These are phyloP conservation scores for Ichneumoninae sp. DNA, from an alignment of 2,888 invertebrate species.

Conservation along the genomic window DNA sequence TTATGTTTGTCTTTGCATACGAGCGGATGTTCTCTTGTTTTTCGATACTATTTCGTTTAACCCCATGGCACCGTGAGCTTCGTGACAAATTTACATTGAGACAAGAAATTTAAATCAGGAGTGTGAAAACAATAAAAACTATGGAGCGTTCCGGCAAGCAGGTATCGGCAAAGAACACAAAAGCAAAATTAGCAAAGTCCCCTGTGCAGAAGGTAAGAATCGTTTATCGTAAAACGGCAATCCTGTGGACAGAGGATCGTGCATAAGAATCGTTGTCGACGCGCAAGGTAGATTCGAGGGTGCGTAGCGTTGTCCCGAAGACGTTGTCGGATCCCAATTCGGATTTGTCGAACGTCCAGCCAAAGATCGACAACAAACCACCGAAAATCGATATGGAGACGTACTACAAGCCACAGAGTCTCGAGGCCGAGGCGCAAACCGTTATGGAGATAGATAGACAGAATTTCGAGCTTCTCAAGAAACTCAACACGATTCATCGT, in stretches of 20 bases:
- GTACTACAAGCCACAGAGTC: constrained; percentile 85
- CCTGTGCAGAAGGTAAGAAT: constrained; percentile 35
- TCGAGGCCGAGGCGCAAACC: constrained; percentile 82
- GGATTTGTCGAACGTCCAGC: constrained; percentile 60
- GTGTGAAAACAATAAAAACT: constrained; percentile 7
- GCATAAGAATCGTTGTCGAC: constrained; percentile 4
- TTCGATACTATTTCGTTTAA: constrained; percentile 6
- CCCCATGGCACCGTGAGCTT: not conserved
- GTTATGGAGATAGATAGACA: constrained; percentile 85
- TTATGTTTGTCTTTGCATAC: constrained; percentile 1
- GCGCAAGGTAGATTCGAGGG: constrained; percentile 16
- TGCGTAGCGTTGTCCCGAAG: constrained; percentile 15
- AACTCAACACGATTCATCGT: constrained; percentile 87
- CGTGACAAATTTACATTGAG: not conserved
- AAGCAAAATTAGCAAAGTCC: constrained; percentile 19
- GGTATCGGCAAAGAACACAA: constrained; percentile 15
- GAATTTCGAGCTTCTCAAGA: constrained; percentile 87
- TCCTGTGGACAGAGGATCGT: not conserved
- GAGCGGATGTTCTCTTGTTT: constrained; percentile 1
- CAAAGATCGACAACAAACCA: constrained; percentile 85
- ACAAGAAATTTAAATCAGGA: not conserved
- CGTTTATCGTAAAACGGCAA: not conserved
- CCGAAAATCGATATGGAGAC: constrained; percentile 86
- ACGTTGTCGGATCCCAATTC: constrained; percentile 17
- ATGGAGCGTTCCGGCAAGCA: constrained; percentile 38